A percentile compares a stretch with the other conserved stretches of the same genome.
These are phyloP conservation scores for Caenorhabditis briggsae DNA, from an alignment of 1,140 invertebrate genomes.

Conservation along the genomic window DNA sequence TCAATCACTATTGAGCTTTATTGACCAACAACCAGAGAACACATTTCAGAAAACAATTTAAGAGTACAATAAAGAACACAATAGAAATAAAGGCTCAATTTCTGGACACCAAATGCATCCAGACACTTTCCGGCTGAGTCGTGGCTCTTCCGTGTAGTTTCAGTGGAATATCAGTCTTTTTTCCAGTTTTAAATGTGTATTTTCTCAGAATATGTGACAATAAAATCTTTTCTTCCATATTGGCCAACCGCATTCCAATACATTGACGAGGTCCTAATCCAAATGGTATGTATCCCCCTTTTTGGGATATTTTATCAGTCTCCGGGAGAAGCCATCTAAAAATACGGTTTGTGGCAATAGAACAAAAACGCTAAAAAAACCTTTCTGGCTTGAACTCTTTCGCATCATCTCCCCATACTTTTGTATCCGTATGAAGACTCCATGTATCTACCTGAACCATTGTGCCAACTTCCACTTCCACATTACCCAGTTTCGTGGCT, in stretches of 20 bases:
- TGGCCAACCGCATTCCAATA: conserved; percentile 76
- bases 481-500: conserved; percentile 71
- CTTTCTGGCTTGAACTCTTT: conserved; percentile 67
- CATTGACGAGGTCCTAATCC: conserved; percentile 75
- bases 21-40: too few species aligned
- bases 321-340: conserved; percentile 49
- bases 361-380: conserved; percentile 18
- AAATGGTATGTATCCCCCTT: conserved; percentile 70
- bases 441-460: conserved; percentile 78
- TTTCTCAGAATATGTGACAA: conserved; percentile 70
- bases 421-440: conserved; percentile 78
- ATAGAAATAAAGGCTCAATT: background rate
- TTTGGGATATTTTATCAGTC: conserved; percentile 17
- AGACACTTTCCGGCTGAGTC: conserved; percentile 14
- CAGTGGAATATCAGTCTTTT: conserved; percentile 63
- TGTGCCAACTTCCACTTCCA: conserved; percentile 77
- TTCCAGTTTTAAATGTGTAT: conserved; percentile 67
- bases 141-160: background rate
- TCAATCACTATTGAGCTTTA: too few species aligned
- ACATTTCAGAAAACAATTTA: too few species aligned
- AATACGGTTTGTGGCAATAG: background rate
- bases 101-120: conserved; percentile 10
- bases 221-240: conserved; percentile 75
- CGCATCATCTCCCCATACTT: conserved; percentile 75
- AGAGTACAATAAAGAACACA: too few species aligned